Evolutionary conservation across 2,888 invertebrate genomes (phyloP).

Genomic region (Microctonus hyperodae): DNA sequence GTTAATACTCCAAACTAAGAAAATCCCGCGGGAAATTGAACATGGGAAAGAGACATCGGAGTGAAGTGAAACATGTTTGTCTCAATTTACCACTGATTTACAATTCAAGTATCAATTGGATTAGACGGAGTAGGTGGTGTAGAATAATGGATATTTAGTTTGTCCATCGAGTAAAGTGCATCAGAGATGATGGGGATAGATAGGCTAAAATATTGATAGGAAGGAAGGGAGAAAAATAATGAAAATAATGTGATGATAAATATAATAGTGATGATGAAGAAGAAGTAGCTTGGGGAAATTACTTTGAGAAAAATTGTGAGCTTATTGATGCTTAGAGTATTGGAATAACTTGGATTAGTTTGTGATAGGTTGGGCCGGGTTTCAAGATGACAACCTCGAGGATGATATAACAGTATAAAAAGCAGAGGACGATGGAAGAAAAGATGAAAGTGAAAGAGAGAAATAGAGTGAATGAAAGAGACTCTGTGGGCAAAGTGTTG

Average conservation of each 20-base stretch:
- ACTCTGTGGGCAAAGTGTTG: conserved; percentile 25
- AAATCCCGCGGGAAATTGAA: neutral
- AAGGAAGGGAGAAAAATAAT: neutral
- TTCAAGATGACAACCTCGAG: conserved; percentile 11
- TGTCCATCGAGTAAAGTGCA: neutral
- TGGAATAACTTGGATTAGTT: neutral
- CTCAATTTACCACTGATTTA: neutral
- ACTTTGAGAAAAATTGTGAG: neutral
- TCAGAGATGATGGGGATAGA: neutral
- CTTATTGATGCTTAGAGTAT: neutral
- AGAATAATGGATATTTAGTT: neutral
- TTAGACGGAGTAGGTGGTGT: neutral
- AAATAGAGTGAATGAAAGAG: neutral
- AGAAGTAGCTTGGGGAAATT: neutral
- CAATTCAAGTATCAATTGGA: neutral
- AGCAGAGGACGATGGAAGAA: neutral
- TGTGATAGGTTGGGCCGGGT: neutral
- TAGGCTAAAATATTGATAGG: neutral
- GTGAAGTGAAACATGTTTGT: neutral
- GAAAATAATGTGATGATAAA: too few relatives aligned
- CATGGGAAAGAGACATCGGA: neutral
- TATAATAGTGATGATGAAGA: neutral
- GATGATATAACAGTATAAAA: conserved; percentile 6
- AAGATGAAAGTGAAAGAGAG: neutral
- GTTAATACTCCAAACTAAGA: too few relatives aligned